Base-by-base conservation (phyloP, 2,888 invertebrate genomes). In the Emmelina monodactyla region DNA sequence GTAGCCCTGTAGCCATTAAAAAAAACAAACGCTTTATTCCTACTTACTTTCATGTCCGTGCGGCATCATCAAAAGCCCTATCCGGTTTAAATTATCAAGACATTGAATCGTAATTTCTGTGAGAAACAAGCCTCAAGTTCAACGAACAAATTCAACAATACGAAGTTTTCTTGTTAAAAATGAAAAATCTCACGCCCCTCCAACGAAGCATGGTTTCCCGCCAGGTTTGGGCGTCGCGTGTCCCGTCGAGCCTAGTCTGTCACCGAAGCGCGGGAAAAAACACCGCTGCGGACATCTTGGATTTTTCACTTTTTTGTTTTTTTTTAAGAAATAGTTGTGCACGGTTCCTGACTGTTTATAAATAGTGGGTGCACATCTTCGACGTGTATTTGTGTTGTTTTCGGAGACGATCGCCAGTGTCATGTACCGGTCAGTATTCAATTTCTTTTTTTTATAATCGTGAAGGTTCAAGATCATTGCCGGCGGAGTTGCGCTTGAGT, bases 391-490 rank as follows among this genome's bases (percentile, higher is more conserved):
- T 46, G 33, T 16, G 22, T 31, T 31, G 32, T 9, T 16, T 34
- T 37, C 28, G 47, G 53, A 42, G 45, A 44, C 45, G 50, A 45
- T 46, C 46, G 46, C 41, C 42, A 39, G 40, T 41, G 46, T 45
- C 41, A 68, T 76, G 72, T 69, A 68, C 67, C 68, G 75, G 75
- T 76, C 57, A 75, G 75, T 73, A 46, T 34, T 13, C 35, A 43
- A 44, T 54, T 54, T 40, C 40, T 42, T 52, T 53, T 47, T 42
- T 45, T 46, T 41, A 44, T 46, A 40, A 46, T 42, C 46, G 48
- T 9, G 11, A 25, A 19, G 11, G 29, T 45, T 42, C 45, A 38
- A 44, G 44, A 47, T 41, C 39, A 36, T 19, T 32, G 31, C 13
- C 14, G 14, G 28, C 10, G n/a, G n/a, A 11, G n/a, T 10, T 25